Evolutionary conservation across 2,113 vertebrate genomes (phyloP).

Genomic region (Triplophysa rosa): DNA sequence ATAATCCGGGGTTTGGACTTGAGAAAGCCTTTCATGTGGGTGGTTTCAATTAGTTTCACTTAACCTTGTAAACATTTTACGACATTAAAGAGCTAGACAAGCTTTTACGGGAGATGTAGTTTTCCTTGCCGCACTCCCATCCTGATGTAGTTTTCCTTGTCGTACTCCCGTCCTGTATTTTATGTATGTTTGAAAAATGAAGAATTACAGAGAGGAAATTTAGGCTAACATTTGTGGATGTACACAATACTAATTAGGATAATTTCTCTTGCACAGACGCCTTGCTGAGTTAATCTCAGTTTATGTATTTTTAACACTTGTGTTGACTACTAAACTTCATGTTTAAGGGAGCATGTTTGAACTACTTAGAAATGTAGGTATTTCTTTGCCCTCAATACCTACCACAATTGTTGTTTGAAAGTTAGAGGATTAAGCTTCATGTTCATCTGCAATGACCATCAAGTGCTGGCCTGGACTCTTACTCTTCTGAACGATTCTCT

Average conservation of each 20-base stretch:
- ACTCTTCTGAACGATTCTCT: slow-evolving; percentile 43
- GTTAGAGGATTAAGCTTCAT: not conserved
- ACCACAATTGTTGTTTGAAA: not conserved
- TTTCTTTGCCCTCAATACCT: too few species aligned
- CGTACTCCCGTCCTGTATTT: not conserved
- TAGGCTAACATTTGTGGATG: slow-evolving; percentile 1
- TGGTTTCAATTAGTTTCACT: slow-evolving; percentile 65
- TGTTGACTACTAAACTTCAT: slow-evolving; percentile 22
- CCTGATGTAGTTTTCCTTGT: slow-evolving; percentile 48
- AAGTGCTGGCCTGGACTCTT: not conserved
- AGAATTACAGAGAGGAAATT: not conserved
- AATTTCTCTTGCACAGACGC: slow-evolving; percentile 70
- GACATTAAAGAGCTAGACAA: slow-evolving; percentile 59
- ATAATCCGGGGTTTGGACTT: slow-evolving; percentile 46
- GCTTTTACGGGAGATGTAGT: slow-evolving; percentile 49
- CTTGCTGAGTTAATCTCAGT: slow-evolving; percentile 71
- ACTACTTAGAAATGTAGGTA: too few species aligned
- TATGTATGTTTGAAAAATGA: too few species aligned
- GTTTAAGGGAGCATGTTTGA: not conserved
- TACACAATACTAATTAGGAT: slow-evolving; percentile 69
- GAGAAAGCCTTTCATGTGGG: slow-evolving; percentile 16
- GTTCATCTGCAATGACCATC: slow-evolving; percentile 45
- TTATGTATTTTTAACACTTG: slow-evolving; percentile 66
- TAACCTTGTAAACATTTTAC: slow-evolving; percentile 68
- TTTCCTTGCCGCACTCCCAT: slow-evolving; percentile 49